These are phyloP conservation scores for Caenorhabditis tropicalis DNA, from an alignment of 1,140 invertebrate genomes.

Conservation along the genomic window DNA sequence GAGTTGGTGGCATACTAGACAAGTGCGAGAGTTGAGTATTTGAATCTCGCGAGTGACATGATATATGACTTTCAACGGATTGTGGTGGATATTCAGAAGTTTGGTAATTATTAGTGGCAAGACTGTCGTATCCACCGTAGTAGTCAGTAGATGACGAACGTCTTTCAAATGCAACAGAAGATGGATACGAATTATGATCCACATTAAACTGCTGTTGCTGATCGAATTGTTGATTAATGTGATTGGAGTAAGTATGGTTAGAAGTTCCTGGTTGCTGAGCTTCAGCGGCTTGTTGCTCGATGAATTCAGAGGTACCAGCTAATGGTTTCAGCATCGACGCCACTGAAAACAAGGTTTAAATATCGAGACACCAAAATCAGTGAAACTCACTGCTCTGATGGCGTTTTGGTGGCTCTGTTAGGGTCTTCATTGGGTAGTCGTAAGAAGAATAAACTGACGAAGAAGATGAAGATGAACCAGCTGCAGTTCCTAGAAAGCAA, in stretches of 20 bases:
- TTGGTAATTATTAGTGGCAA: not conserved
- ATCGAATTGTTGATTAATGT: not conserved
- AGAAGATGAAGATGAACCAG: not conserved
- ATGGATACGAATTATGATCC: not conserved
- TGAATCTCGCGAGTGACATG: not conserved
- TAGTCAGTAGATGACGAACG: not conserved
- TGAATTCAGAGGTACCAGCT: not conserved
- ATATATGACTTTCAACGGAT: not conserved
- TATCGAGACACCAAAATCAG: not conserved
- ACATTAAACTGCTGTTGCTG: not conserved
- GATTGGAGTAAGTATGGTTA: no score
- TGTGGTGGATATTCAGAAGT: not conserved
- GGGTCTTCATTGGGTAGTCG: not conserved
- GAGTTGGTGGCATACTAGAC: constrained; percentile 14
- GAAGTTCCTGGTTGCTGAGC: no score
- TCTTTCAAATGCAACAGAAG: not conserved
- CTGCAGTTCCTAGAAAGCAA: no score
- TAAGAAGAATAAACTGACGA: not conserved
- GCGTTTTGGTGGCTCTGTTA: not conserved
- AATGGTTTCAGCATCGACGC: not conserved
- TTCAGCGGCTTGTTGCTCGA: not conserved
- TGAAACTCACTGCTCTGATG: not conserved
- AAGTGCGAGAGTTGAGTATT: not conserved
- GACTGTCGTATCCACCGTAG: not conserved
- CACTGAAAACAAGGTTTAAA: not conserved